Conservation (phyloP, 2,888 invertebrate species). For the Lepidocyrtoides sp. region DNA sequence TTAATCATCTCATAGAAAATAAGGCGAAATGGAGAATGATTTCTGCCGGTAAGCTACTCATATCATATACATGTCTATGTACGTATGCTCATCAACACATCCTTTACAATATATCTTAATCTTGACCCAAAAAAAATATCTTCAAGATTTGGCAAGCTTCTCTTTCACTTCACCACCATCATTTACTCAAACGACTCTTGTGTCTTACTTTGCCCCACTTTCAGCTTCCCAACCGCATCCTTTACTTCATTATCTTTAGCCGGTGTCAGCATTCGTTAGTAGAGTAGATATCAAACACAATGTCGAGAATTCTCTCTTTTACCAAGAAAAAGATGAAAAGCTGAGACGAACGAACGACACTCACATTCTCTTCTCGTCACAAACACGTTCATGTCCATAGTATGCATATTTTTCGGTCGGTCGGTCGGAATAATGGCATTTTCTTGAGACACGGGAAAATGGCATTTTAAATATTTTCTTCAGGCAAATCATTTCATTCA, state of each 20-base stretch:
- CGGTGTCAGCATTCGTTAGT: no score
- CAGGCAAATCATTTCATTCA: slow-evolving; percentile 52
- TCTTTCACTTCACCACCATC: no score
- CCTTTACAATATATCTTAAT: no score
- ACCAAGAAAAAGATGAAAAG: no score
- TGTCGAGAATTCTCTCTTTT: no score
- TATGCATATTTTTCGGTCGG: background rate
- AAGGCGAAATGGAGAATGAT: slow-evolving; percentile 85
- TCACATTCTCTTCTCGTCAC: background rate
- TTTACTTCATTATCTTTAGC: background rate
- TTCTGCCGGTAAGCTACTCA: slow-evolving; percentile 83
- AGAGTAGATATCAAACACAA: no score
- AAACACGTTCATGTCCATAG: background rate
- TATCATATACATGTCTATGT: background rate
- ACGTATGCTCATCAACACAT: no score
- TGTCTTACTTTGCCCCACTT: background rate
- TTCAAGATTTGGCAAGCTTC: no score
- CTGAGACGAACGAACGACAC: background rate
- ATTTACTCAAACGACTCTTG: no score
- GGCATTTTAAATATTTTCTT: slow-evolving; percentile 65
- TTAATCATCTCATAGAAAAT: slow-evolving; percentile 85
- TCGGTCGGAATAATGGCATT: background rate
- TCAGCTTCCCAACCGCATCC: background rate
- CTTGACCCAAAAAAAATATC: no score
- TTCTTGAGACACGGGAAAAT: slow-evolving; percentile 29